Evolutionary conservation across 1,140 invertebrate genomes (phyloP).

Genomic region (Pteromalus puparum): DNA sequence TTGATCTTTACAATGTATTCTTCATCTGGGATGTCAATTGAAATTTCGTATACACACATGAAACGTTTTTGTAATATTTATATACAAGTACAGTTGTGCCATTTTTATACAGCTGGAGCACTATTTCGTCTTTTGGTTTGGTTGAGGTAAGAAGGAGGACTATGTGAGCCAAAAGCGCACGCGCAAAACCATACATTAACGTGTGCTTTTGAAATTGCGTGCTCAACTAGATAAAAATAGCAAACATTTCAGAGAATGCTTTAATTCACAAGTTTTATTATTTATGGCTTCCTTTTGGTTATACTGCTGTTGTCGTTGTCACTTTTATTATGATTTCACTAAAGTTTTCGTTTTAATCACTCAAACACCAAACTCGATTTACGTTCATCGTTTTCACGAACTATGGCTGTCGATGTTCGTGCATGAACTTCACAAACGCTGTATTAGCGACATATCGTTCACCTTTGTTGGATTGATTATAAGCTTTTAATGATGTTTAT

Average conservation of each 20-base stretch:
- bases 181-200: conserved; percentile 54
- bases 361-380: conserved; percentile 11
- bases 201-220: conserved; percentile 34
- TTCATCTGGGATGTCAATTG: conserved; percentile 5
- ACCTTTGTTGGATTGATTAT: conserved; percentile 9
- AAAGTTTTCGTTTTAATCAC: conserved; percentile 17
- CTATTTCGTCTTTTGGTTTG: conserved; percentile 59
- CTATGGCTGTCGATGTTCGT: conserved; percentile 22
- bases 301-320: neutral
- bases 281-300: conserved; percentile 7
- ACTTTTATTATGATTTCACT: conserved; percentile 4
- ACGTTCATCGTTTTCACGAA: neutral
- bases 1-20: neutral
- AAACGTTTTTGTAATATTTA: neutral
- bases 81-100: conserved; percentile 30
- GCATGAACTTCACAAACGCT: conserved; percentile 39
- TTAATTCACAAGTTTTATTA: conserved; percentile 13
- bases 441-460: neutral
- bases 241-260: conserved; percentile 27
- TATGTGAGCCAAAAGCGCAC: conserved; percentile 52
- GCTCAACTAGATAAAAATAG: conserved; percentile 12
- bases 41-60: neutral
- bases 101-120: conserved; percentile 71
- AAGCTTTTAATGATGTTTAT: neutral
- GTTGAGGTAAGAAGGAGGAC: conserved; percentile 65